Evolutionary conservation across 1,140 invertebrate species (phyloP).

Genomic region (Ceratina calcarata): DNA sequence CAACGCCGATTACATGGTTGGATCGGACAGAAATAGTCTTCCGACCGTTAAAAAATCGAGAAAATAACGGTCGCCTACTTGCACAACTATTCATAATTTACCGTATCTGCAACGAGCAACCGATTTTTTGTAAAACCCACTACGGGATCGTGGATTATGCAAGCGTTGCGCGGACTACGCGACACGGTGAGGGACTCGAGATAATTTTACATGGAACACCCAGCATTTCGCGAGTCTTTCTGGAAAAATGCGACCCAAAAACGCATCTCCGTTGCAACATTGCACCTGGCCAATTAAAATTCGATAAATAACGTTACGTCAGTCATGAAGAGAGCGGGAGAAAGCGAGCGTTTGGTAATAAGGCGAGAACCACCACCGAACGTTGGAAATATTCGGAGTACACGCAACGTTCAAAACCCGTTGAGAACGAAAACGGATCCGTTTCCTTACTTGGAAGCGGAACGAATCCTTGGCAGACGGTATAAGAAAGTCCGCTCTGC

Average conservation of each 20-base stretch:
- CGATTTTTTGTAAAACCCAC: slow-evolving; percentile 1
- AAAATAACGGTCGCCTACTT: background rate
- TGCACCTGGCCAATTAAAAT: background rate
- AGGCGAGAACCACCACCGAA: background rate
- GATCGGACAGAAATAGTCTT: background rate
- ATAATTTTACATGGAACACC: too few species aligned
- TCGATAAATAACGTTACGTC: background rate
- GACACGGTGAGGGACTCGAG: too few species aligned
- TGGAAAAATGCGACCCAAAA: too few species aligned
- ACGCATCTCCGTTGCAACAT: background rate
- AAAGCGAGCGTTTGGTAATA: slow-evolving; percentile 12
- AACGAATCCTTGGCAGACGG: background rate
- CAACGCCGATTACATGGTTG: background rate
- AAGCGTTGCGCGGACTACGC: too few species aligned
- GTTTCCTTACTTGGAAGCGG: too few species aligned
- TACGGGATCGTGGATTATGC: too few species aligned
- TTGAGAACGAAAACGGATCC: background rate
- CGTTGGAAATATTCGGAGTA: background rate
- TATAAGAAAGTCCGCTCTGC: background rate
- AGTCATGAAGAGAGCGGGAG: background rate
- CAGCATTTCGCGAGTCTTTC: background rate
- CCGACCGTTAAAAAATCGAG: background rate
- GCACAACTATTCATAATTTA: slow-evolving; percentile 5
- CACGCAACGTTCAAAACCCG: background rate
- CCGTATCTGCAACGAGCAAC: background rate